Evolutionary conservation across 2,888 invertebrate species (phyloP).

Genomic region (Copidosoma aretas): DNA sequence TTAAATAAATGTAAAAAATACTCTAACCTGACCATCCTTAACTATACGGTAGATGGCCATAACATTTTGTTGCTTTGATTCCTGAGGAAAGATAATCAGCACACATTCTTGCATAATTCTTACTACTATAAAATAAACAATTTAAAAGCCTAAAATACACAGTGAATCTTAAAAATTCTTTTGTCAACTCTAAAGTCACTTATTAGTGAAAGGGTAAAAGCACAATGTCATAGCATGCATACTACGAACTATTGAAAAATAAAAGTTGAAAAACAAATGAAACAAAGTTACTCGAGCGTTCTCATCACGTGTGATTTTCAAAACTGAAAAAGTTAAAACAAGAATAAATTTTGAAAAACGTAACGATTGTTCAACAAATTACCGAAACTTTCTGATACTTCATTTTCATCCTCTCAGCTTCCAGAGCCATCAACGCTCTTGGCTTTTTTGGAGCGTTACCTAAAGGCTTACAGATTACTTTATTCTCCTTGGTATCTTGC

Average conservation of each 20-base stretch:
- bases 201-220: constrained; percentile 9
- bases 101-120: constrained; percentile 42
- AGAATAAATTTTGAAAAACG: constrained; percentile 8
- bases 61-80: constrained; percentile 64
- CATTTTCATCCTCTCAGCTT: constrained; percentile 75
- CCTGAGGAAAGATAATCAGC: constrained; percentile 56
- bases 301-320: constrained; percentile 20
- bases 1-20: constrained; percentile 49
- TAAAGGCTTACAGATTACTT: constrained; percentile 76
- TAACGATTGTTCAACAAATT: constrained; percentile 46
- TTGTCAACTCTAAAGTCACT: constrained; percentile 9
- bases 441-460: constrained; percentile 75
- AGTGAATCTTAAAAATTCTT: background rate
- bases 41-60: constrained; percentile 63
- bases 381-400: constrained; percentile 69
- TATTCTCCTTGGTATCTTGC: constrained; percentile 77
- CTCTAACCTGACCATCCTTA: constrained; percentile 63
- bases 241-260: constrained; percentile 19
- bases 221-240: constrained; percentile 14
- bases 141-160: background rate
- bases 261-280: constrained; percentile 18
- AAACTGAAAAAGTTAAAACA: constrained; percentile 21
- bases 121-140: constrained; percentile 16
- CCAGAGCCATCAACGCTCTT: constrained; percentile 73
- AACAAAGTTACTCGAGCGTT: constrained; percentile 13